A percentile compares a stretch with the other conserved stretches of the same genome.
These are phyloP conservation scores for Cryptotermes secundus DNA, from an alignment of 1,140 invertebrate species.

Conservation along the genomic window DNA sequence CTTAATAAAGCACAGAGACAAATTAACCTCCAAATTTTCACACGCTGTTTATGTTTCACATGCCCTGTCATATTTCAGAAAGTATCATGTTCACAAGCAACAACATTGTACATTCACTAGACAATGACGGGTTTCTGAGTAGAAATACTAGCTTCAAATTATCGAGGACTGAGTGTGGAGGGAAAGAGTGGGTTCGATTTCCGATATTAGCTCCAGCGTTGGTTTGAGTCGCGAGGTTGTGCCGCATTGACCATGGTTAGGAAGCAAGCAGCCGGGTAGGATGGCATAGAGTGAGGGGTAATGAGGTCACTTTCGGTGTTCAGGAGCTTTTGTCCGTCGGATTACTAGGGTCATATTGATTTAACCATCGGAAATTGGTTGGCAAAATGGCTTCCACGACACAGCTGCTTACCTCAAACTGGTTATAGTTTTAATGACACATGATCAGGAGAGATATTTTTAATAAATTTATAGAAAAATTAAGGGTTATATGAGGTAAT, in stretches of 20 bases:
- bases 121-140: not conserved
- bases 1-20: no score
- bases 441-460: no score
- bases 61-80: no score
- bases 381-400: not conserved
- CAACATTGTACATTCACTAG: not conserved
- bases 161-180: not conserved
- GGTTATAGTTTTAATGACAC: not conserved
- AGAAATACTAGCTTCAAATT: conserved; percentile 17
- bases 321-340: not conserved
- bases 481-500: no score
- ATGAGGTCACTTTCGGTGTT: conserved; percentile 6
- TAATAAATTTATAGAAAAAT: no score
- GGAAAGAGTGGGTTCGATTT: not conserved
- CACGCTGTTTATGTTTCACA: no score
- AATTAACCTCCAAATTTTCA: no score
- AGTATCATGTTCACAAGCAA: not conserved
- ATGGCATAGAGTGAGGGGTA: not conserved
- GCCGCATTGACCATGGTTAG: not conserved
- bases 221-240: not conserved
- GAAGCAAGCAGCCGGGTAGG: not conserved
- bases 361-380: not conserved
- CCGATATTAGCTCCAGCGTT: not conserved
- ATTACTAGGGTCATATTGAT: not conserved
- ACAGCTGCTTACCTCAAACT: not conserved